Base-by-base conservation (phyloP, 2,797 vertebrate species). In the Sebastes itinus region DNA sequence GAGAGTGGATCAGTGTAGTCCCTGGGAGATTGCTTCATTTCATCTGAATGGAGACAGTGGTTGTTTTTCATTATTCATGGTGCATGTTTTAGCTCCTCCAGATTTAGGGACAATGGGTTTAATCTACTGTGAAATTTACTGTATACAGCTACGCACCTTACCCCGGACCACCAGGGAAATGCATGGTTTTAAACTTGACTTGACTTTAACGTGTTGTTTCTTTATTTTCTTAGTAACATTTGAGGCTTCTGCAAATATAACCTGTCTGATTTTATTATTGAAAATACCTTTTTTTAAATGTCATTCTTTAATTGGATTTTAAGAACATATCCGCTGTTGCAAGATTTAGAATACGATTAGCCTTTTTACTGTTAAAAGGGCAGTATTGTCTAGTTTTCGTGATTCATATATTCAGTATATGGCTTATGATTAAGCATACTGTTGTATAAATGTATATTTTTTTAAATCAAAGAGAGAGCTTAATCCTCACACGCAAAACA, bases 11-110 rank as follows among this genome's bases (percentile, higher is more conserved):
- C 90, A 87, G 87, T 84, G 78, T 70, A 77, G 85, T 90, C 85
- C 92, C 88, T 70, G 7, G 72, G 92, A 93, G 89, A 88, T 90
- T 85, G 83, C 91, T 91, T 85, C 80, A 92, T 94, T 94, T 93
- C 87, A 87, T 90, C 80, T 86, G 87, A 93, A 92, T 84, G 81
- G 84, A 90, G 83, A 82, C 85, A 55, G 65, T 87, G 84, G 84
- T 91, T 90, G 84, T 90, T 92, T 93, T 95, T 94, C 91, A 93
- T 94, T 94, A 94, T 94, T 94, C 92, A 93, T 92, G 92, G 62
- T 68, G 88, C 89, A 90, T 90, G 89, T 92, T 93, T 84, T 86
- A 90, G 88, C 92, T 90, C 77, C 78, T 84, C 75, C 80, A 92
- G 78, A 90, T 89, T 88, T 87, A 91, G 77, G 89, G 79, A 94